phyloP scores from a whole-genome alignment of 2,113 vertebrate genomes.

The Glareola pratincola region DNA sequence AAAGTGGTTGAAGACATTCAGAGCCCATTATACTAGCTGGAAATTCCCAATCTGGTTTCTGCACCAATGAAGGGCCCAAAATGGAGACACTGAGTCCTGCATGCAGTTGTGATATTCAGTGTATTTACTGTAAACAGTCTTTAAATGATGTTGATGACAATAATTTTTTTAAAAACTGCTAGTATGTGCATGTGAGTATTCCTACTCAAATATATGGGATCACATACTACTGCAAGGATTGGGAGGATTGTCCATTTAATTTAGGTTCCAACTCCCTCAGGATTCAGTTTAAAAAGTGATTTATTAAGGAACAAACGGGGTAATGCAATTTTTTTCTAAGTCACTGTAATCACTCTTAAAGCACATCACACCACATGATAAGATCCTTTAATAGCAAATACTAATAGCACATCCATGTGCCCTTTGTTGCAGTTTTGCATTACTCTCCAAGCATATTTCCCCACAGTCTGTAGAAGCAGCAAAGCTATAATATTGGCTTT shows the following conservation, averaged over 20 bases:
- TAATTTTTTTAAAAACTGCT: not conserved
- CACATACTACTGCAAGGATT: not conserved
- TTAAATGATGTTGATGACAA: not conserved
- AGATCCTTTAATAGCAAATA: slow-evolving; percentile 29
- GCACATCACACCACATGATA: not conserved
- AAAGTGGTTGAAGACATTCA: slow-evolving; percentile 41
- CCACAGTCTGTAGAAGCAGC: not conserved
- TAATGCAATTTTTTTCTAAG: not conserved
- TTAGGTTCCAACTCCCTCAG: not conserved
- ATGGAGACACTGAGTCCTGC: not conserved
- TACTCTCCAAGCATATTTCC: slow-evolving; percentile 19
- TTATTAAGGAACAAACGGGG: slow-evolving; percentile 49
- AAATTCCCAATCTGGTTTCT: slow-evolving; percentile 6
- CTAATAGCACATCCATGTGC: not conserved
- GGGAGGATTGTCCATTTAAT: not conserved
- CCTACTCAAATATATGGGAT: not conserved
- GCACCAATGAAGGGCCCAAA: not conserved
- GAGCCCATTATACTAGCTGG: not conserved
- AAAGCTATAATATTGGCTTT: slow-evolving; percentile 42
- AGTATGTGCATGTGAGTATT: not conserved
- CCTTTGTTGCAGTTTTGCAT: slow-evolving; percentile 50
- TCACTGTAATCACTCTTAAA: slow-evolving; percentile 30
- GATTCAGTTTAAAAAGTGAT: slow-evolving; percentile 8
- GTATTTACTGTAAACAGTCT: not conserved
- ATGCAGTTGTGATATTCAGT: not conserved